Conservation (phyloP, 2,888 invertebrate genomes). For the Drosophila fulvimacula region DNA sequence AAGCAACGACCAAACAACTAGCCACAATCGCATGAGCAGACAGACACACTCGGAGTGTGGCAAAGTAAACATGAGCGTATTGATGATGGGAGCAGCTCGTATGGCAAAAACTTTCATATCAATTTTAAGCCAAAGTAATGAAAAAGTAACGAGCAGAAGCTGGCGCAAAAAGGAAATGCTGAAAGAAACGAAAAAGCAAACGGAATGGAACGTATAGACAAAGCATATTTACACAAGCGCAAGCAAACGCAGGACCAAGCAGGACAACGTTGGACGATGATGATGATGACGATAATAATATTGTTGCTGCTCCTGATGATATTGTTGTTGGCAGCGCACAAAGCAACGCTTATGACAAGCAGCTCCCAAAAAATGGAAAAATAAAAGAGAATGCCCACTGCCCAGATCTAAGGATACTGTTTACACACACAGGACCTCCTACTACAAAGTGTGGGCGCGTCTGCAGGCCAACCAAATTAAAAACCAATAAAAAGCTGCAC, state of each 20-base stretch:
- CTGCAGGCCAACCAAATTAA: constrained; percentile 70
- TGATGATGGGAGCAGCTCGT: constrained; percentile 71
- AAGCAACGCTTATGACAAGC: constrained; percentile 71
- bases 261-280: constrained; percentile 23
- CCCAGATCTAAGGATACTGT: constrained; percentile 71
- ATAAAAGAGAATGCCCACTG: constrained; percentile 15
- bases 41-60: constrained; percentile 45
- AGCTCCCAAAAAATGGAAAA: constrained; percentile 23
- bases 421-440: constrained; percentile 59
- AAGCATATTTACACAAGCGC: constrained; percentile 80
- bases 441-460: constrained; percentile 40
- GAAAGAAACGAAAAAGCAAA: constrained; percentile 45
- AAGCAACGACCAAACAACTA: constrained; percentile 70
- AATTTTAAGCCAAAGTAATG: constrained; percentile 79
- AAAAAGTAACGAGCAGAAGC: constrained; percentile 64
- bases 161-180: constrained; percentile 27
- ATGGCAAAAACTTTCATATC: constrained; percentile 78
- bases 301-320: constrained; percentile 54
- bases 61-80: constrained; percentile 77
- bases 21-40: constrained; percentile 66
- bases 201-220: constrained; percentile 62
- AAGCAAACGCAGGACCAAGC: constrained; percentile 50
- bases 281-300: constrained; percentile 2
- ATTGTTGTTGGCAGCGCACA: constrained; percentile 67
- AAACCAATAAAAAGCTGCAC: constrained; percentile 78